Evolutionary conservation across 2,888 invertebrate genomes (phyloP), one percentile per base, ranked within the genome.

Genomic region (Dioctria rufipes): DNA sequence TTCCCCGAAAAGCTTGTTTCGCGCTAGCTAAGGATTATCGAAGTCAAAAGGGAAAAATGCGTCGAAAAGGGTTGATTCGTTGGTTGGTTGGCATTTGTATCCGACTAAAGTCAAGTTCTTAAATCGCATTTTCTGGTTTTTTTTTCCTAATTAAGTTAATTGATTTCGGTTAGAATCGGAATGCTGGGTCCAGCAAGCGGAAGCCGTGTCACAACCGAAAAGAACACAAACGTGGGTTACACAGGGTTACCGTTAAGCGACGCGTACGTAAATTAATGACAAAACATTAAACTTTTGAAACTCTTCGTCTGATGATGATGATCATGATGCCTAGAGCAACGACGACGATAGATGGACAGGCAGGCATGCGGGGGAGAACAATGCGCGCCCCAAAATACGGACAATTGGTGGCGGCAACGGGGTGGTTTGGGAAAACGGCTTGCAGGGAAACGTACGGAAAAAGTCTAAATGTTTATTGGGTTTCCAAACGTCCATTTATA

Each of bases 211-310:
- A 61, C 66, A 13, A 40, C 73, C 39, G 25, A 40, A 67, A 63
- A 60, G 25, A 77, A 46, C 39, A 13, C 13, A 43, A 6, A 11
- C 43, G n/a, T 66, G 63, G 46, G 61, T 37, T 77, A 49, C 77
- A 63, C 25, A 25, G 25, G 77, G 63, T 77, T 49, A 43, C 9
- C 13, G 78, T 66, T 61, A 63, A 63, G 78, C 73, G 71, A 67
- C 49, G 79, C 80, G 79, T 63, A 80, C 79, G 79, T 43, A 82
- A 82, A 82, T 82, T 82, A 82, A 82, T 82, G 80, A 82, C 82
- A 75, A 73, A 82, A 82, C 82, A 82, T 82, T 82, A 82, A 80
- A 78, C 79, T 82, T 80, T 67, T 61, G 67, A 58, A 80, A 71
- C 67, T 63, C 42, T 58, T 46, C 39, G 71, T 49, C 58, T 66